Base-by-base conservation (phyloP, 2,113 vertebrate genomes). In the Pygoscelis antarcticus region DNA sequence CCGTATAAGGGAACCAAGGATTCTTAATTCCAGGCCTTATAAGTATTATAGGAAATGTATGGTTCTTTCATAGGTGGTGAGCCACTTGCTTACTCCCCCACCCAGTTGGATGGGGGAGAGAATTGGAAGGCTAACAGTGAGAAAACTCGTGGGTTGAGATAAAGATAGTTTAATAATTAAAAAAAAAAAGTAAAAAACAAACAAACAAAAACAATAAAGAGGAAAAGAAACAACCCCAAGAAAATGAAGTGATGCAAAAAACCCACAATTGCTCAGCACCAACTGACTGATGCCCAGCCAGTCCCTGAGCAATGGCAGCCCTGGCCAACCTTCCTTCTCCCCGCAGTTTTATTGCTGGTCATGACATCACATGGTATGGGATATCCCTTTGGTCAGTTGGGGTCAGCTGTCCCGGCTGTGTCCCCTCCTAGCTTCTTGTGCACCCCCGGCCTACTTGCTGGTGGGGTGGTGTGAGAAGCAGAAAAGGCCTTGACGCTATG, bases 331-430 rank as follows among this genome's bases (percentile, higher is more conserved):
- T 82, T 16, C 20, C 16, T 66, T 80, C 44, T 62, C 12, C 32
- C 5, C 0, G 0, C 9, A 58, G 14, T 58, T 66, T 26, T 75
- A 36, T 51, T 75, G 16, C 32, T 66, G 20, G 66, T 11, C 60
- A 51, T 1, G 2, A 15, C 20, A 16, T 68, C 30, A 6, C 7
- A n/a, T 11, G 15, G 15, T 38, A 1, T 64, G 18, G 40, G 1
- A 19, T 34, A 10, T 29, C 29, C 6, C 7, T 71, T 38, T 40
- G 23, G 57, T 29, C 25, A 58, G 15, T 11, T 77, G 25, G 3
- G 44, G 44, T 47, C n/a, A 89, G 16, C 10, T 47, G 29, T 55
- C 9, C 34, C 1, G 4, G 11, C 38, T 71, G 47, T 19, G 4
- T 55, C 40, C 18, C 4, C 46, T 52, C 32, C 17, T 15, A 54